Conservation (phyloP, 2,113 vertebrate species). For the Onychorhynchus coronatus region DNA sequence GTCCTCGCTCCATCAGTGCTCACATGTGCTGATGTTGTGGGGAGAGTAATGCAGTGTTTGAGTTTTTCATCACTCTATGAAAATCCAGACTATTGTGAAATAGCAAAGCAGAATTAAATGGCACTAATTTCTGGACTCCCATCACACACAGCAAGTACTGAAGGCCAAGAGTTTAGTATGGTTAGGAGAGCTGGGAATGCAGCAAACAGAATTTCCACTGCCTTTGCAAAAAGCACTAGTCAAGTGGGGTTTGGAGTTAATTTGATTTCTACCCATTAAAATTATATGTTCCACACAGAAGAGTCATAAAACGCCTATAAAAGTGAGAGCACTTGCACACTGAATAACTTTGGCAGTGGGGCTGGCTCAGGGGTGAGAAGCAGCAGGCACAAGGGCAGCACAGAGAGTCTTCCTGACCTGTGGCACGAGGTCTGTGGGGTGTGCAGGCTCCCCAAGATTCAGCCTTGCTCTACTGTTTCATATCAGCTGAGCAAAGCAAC, state of each 20-base stretch:
- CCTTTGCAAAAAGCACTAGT: conserved; percentile 10
- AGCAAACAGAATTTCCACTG: conserved; percentile 9
- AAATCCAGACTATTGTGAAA: not conserved
- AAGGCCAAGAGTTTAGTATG: not conserved
- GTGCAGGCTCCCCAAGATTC: not conserved
- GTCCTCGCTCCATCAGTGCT: not conserved
- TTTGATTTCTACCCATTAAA: conserved; percentile 48
- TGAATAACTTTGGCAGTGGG: not conserved
- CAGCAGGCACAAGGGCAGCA: not conserved
- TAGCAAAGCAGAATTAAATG: not conserved
- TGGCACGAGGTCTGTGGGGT: fast-evolving
- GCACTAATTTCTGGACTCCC: not conserved
- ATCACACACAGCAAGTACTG: not conserved
- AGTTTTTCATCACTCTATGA: not conserved
- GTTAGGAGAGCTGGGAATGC: not conserved
- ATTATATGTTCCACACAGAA: conserved; percentile 43
- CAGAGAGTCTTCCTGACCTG: not conserved
- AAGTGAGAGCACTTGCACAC: conserved; percentile 23
- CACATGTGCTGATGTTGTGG: not conserved
- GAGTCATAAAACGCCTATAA: not conserved
- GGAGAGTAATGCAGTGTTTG: not conserved
- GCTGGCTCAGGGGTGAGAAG: not conserved
- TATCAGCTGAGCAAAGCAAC: not conserved
- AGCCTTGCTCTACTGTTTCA: not conserved
- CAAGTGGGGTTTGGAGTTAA: conserved; percentile 42